Conservation (phyloP, 1,140 invertebrate genomes). For the Gryllus bimaculatus region DNA sequence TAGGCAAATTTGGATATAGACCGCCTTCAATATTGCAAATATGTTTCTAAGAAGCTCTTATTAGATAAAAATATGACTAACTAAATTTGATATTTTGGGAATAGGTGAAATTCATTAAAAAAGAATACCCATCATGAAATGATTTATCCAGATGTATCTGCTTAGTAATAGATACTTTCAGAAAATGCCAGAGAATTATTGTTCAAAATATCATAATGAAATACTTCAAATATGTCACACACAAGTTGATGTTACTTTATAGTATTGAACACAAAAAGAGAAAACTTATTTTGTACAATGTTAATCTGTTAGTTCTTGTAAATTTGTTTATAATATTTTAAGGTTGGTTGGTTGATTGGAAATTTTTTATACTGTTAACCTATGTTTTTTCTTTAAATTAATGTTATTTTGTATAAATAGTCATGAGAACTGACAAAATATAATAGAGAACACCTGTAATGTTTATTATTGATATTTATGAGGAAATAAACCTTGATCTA, state of each 20-base stretch:
- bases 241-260: not conserved
- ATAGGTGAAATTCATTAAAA: too few relatives aligned
- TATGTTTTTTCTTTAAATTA: not conserved
- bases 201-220: not conserved
- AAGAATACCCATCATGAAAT: too few relatives aligned
- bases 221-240: not conserved
- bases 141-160: too few relatives aligned
- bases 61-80: not conserved
- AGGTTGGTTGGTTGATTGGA: not conserved
- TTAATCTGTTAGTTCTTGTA: not conserved
- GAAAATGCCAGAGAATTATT: not conserved
- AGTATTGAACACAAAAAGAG: not conserved
- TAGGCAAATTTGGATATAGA: not conserved
- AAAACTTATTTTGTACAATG: not conserved
- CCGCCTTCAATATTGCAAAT: not conserved
- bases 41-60: not conserved
- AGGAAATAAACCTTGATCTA: not conserved
- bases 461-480: not conserved
- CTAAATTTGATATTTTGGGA: too few relatives aligned
- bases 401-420: not conserved
- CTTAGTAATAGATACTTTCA: too few relatives aligned
- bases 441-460: not conserved
- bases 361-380: not conserved
- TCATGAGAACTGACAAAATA: not conserved
- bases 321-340: constrained; percentile 2